Conservation (phyloP, 2,888 invertebrate species). For the Ditylenchus weischeri region DNA sequence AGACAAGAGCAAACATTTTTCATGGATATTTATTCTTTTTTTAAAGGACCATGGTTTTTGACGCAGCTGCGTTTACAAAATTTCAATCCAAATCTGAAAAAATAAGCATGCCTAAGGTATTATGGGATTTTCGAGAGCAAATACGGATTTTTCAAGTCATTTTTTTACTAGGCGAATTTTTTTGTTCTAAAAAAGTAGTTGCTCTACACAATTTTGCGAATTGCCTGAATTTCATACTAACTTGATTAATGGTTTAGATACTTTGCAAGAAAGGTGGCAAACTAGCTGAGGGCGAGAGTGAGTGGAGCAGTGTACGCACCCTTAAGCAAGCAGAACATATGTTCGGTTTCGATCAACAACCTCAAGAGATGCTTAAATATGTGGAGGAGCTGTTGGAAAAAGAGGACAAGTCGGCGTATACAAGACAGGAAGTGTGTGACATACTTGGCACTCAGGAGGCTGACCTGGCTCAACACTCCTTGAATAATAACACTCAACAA, state of each 20-base stretch:
- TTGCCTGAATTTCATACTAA: too few species aligned
- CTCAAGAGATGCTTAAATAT: slow-evolving; percentile 69
- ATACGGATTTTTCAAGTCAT: too few species aligned
- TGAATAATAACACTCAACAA: slow-evolving; percentile 53
- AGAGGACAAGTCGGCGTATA: slow-evolving; percentile 65
- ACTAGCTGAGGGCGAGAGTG: slow-evolving; percentile 28
- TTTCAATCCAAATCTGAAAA: too few species aligned
- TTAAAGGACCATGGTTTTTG: too few species aligned
- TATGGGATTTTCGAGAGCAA: too few species aligned
- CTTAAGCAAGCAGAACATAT: slow-evolving; percentile 68
- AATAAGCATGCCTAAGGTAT: too few species aligned
- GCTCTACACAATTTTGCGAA: too few species aligned
- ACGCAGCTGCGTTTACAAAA: too few species aligned
- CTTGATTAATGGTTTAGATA: slow-evolving; percentile 62
- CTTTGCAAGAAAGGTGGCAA: slow-evolving; percentile 68
- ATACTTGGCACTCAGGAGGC: slow-evolving; percentile 62
- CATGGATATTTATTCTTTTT: too few species aligned
- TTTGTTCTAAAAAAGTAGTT: too few species aligned
- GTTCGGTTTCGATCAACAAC: slow-evolving; percentile 18
- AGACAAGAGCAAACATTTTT: too few species aligned
- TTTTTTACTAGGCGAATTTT: too few species aligned
- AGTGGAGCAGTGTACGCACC: slow-evolving; percentile 69
- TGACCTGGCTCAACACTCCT: slow-evolving; percentile 58
- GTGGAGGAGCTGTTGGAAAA: slow-evolving; percentile 69
- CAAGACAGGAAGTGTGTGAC: slow-evolving; percentile 68